These are phyloP conservation scores for Stomatorhinus walkeri DNA, from an alignment of 2,797 vertebrate species.

Conservation along the genomic window DNA sequence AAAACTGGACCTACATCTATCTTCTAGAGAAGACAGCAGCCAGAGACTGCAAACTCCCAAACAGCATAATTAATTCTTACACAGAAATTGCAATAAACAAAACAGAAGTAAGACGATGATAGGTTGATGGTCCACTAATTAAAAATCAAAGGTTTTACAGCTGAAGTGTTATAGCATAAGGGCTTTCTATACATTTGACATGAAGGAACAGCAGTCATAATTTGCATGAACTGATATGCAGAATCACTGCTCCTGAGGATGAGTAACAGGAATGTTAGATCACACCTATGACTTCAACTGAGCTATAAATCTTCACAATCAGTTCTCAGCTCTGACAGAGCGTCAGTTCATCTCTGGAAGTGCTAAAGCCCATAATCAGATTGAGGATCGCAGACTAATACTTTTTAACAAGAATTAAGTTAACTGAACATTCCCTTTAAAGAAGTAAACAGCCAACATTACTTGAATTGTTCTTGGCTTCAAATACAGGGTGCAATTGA, in stretches of 20 bases:
- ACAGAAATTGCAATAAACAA: background rate
- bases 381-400: background rate
- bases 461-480: background rate
- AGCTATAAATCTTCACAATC: background rate
- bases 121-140: background rate
- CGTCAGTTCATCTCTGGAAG: background rate
- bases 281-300: background rate
- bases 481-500: background rate
- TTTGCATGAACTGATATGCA: background rate
- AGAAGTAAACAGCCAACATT: background rate
- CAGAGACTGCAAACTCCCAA: background rate
- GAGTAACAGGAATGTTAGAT: background rate
- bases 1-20: background rate
- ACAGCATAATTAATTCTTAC: conserved; percentile 12
- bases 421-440: background rate
- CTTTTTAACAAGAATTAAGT: background rate
- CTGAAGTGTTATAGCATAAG: background rate
- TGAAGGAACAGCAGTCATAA: background rate
- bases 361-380: background rate
- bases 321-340: background rate
- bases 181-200: background rate
- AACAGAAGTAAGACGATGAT: background rate
- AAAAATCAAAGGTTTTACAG: background rate
- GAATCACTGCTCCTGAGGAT: background rate
- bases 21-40: background rate